Percentiles rank a stretch among this genome's conserved stretches.
Conservation (phyloP, 2,888 invertebrate species). For the Hemicrepidius hirtus region DNA sequence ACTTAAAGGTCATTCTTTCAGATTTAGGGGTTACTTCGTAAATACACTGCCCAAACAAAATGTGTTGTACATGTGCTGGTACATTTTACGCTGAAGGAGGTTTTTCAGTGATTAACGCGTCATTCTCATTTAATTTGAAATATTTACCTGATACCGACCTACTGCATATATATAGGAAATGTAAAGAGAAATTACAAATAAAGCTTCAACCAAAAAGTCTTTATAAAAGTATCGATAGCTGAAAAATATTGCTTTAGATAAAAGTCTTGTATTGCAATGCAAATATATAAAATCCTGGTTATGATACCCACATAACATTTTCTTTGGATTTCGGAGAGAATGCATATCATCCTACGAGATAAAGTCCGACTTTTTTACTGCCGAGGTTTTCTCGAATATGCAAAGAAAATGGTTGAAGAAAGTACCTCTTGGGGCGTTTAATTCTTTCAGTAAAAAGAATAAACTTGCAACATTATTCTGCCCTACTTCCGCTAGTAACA, state of each 20-base stretch:
- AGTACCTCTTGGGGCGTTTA: constrained; percentile 22
- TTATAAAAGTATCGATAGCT: neutral
- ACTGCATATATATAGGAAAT: no score
- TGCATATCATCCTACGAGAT: constrained; percentile 27
- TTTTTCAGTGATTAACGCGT: no score
- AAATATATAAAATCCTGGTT: constrained; percentile 16
- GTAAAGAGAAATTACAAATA: no score
- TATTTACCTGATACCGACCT: no score
- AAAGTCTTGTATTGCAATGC: constrained; percentile 18
- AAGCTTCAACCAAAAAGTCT: no score
- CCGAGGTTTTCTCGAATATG: constrained; percentile 10
- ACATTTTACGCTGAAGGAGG: no score
- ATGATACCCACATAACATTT: constrained; percentile 32
- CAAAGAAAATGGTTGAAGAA: constrained; percentile 11
- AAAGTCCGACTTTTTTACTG: constrained; percentile 26
- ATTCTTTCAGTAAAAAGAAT: constrained; percentile 17
- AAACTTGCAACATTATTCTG: constrained; percentile 1
- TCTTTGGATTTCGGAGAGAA: constrained; percentile 13
- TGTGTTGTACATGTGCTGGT: no score
- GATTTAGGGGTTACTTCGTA: no score
- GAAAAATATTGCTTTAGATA: neutral
- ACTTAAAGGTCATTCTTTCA: no score
- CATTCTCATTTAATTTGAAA: no score
- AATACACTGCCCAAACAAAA: no score
- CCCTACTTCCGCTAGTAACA: neutral